Conservation (phyloP, 2,888 invertebrate species). For the Synanthedon myopaeformis region DNA sequence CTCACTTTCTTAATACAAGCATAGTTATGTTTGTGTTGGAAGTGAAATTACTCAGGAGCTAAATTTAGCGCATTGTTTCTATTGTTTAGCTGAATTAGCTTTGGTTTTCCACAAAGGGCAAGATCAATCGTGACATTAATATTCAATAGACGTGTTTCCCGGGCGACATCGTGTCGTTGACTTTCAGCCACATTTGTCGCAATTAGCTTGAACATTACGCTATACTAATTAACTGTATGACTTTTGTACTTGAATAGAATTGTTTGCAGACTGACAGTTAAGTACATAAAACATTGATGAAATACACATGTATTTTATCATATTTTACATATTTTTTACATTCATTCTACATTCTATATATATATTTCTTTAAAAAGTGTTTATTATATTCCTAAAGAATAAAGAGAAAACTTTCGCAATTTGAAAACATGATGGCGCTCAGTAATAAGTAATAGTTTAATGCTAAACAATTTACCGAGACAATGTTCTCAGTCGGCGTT, state of each 20-base stretch:
- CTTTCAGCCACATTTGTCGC: not conserved
- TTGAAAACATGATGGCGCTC: not conserved
- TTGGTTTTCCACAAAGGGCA: constrained; percentile 15
- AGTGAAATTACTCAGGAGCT: not conserved
- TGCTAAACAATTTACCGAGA: not conserved
- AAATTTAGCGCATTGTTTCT: constrained; percentile 3
- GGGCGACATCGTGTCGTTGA: constrained; percentile 13
- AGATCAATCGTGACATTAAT: constrained; percentile 24
- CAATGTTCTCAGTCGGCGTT: not conserved
- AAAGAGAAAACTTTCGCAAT: not conserved
- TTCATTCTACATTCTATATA: no score
- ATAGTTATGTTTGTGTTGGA: not conserved
- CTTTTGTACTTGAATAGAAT: no score
- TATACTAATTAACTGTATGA: no score
- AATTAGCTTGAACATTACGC: no score
- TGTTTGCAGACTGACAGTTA: no score
- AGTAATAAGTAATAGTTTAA: not conserved
- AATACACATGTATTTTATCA: no score
- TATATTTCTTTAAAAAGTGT: no score
- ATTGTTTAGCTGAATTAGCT: constrained; percentile 6
- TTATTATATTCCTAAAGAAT: no score
- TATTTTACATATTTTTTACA: no score
- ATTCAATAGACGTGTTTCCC: constrained; percentile 24
- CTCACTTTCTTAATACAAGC: no score
- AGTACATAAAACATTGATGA: no score